A percentile compares a stretch with the other conserved stretches of the same genome.
Evolutionary conservation across 1,140 invertebrate genomes (phyloP).

Genomic region (Pseudomyrmex dendroicus): DNA sequence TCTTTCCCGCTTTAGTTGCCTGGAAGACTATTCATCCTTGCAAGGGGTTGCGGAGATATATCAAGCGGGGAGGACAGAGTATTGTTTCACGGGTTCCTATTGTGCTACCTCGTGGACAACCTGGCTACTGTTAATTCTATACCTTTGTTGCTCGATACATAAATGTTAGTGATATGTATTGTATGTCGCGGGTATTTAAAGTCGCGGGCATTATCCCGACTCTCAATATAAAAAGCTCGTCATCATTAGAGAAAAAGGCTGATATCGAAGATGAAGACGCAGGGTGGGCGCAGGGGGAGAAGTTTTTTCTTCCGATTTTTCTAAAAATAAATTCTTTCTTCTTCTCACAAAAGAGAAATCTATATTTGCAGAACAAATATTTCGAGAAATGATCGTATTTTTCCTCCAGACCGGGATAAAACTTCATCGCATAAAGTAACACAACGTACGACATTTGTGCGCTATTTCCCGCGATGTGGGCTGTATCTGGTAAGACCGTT

Average conservation of each 20-base stretch:
- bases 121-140: conserved; percentile 65
- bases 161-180: conserved; percentile 53
- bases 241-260: not conserved
- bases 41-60: conserved; percentile 56
- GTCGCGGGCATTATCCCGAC: conserved; percentile 31
- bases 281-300: too few species aligned
- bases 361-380: too few species aligned
- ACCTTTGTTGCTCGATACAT: conserved; percentile 28
- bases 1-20: conserved; percentile 68
- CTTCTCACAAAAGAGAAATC: too few species aligned
- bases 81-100: conserved; percentile 60
- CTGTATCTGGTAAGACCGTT: not conserved
- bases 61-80: conserved; percentile 32
- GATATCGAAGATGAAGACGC: not conserved
- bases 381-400: not conserved
- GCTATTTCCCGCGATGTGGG: conserved; percentile 11
- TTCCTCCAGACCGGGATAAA: not conserved
- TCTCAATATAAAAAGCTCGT: conserved; percentile 28
- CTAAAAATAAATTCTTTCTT: too few species aligned
- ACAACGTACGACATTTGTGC: conserved; percentile 4
- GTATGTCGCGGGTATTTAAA: conserved; percentile 43
- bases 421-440: conserved; percentile 31
- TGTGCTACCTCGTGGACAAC: conserved; percentile 38
- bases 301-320: too few species aligned
- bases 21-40: conserved; percentile 67